Conservation (phyloP, 2,797 vertebrate genomes). For the Spea hammondii region DNA sequence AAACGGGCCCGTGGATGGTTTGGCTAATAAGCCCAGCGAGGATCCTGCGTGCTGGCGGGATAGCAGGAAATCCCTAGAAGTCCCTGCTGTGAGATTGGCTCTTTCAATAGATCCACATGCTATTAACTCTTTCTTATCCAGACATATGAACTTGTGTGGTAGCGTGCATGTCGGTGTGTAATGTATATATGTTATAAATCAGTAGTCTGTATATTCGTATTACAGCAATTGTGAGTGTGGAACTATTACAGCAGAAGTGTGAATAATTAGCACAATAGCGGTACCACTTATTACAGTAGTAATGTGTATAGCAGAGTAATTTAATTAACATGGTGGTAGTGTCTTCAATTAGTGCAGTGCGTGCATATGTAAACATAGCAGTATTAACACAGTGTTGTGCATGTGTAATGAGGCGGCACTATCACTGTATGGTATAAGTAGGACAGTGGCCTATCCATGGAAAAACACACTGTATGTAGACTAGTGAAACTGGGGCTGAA, state of each 20-base stretch:
- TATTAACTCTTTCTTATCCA: not conserved
- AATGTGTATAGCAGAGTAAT: too few relatives aligned
- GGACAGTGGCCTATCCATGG: too few relatives aligned
- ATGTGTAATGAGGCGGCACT: too few relatives aligned
- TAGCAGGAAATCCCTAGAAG: constrained; percentile 1
- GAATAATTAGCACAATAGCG: not conserved
- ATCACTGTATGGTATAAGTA: too few relatives aligned
- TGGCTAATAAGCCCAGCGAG: constrained; percentile 32
- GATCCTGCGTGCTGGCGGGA: not conserved
- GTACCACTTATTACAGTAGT: not conserved
- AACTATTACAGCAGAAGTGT: not conserved
- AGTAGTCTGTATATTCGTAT: not conserved
- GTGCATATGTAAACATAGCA: too few relatives aligned
- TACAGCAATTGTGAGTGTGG: not conserved
- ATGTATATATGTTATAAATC: not conserved
- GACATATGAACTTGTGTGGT: too few relatives aligned
- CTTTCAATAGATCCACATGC: constrained; percentile 1
- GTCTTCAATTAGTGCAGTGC: too few relatives aligned
- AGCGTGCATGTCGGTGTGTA: too few relatives aligned
- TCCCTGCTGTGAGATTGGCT: not conserved
- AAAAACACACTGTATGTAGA: too few relatives aligned
- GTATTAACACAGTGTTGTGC: too few relatives aligned
- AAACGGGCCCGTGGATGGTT: constrained; percentile 12
- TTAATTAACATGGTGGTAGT: too few relatives aligned
- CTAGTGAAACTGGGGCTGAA: too few relatives aligned